Evolutionary conservation across 2,797 vertebrate species (phyloP).

Genomic region (Anguilla marmorata): DNA sequence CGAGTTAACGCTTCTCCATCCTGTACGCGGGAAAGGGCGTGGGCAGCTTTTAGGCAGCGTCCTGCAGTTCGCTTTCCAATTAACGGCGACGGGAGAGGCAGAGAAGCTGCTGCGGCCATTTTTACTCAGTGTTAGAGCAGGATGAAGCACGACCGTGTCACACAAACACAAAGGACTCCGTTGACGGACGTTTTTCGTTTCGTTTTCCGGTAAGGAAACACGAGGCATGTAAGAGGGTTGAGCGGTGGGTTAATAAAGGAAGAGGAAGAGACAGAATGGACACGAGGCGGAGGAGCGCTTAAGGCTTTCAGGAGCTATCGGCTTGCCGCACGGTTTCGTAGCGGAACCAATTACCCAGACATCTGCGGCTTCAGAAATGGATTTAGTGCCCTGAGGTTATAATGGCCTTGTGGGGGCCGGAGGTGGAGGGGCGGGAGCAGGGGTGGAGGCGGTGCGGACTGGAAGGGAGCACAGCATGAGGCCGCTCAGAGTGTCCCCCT

Average conservation of each 20-base stretch:
- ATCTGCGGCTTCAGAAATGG: conserved; percentile 11
- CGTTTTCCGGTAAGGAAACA: neutral
- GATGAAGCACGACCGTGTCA: neutral
- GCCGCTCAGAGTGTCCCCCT: neutral
- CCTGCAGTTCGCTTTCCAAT: neutral
- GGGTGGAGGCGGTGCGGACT: too few species aligned
- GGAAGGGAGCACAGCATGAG: neutral
- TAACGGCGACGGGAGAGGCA: neutral
- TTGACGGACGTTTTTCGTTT: neutral
- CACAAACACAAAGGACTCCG: neutral
- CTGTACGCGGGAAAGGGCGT: neutral
- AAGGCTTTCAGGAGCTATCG: neutral
- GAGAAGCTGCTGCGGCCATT: neutral
- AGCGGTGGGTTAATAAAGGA: neutral
- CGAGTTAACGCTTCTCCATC: neutral
- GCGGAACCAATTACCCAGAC: conserved; percentile 8
- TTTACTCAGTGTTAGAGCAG: neutral
- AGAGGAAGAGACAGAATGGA: neutral
- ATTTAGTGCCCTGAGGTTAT: neutral
- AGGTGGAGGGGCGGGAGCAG: neutral
- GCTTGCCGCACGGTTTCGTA: neutral
- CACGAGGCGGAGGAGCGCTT: neutral
- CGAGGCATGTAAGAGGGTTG: neutral
- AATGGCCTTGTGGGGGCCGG: neutral
- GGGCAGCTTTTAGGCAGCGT: neutral